These are phyloP conservation scores for Zygothrica quintamaculata DNA, from an alignment of 2,888 invertebrate genomes.

Conservation along the genomic window DNA sequence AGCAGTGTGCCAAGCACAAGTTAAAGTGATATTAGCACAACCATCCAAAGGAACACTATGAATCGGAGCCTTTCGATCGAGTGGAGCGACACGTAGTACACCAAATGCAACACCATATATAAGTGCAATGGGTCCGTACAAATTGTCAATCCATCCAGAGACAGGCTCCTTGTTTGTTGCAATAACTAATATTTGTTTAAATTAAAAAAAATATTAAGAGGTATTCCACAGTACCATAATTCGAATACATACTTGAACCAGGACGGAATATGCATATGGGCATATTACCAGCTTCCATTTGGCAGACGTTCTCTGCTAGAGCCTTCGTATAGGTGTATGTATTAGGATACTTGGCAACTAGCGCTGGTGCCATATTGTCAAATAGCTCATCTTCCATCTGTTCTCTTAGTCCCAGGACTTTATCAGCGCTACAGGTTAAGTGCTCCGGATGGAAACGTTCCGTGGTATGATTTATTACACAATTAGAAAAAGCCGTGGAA, in stretches of 20 bases:
- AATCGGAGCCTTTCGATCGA: constrained; percentile 71
- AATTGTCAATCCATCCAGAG: constrained; percentile 89
- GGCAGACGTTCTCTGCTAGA: constrained; percentile 87
- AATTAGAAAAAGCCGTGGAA: constrained; percentile 89
- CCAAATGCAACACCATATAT: constrained; percentile 86
- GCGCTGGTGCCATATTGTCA: constrained; percentile 73
- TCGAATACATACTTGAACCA: constrained; percentile 63
- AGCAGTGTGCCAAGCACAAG: constrained; percentile 84
- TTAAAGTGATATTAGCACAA: constrained; percentile 84
- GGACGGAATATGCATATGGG: constrained; percentile 89
- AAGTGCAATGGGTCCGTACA: constrained; percentile 86
- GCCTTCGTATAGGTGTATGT: constrained; percentile 91
- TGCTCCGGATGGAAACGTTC: constrained; percentile 83
- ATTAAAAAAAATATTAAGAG: neutral
- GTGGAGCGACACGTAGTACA: constrained; percentile 85
- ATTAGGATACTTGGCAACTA: constrained; percentile 86
- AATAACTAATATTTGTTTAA: too few species aligned
- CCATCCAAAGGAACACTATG: constrained; percentile 85
- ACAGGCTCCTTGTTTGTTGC: constrained; percentile 85
- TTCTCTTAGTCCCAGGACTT: constrained; percentile 79
- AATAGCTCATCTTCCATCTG: constrained; percentile 79
- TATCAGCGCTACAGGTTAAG: constrained; percentile 76
- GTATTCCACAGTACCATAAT: neutral
- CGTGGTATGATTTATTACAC: constrained; percentile 83
- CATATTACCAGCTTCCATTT: constrained; percentile 86